Evolutionary conservation across 2,888 invertebrate species (phyloP).

Genomic region (Drosophila anomelani): DNA sequence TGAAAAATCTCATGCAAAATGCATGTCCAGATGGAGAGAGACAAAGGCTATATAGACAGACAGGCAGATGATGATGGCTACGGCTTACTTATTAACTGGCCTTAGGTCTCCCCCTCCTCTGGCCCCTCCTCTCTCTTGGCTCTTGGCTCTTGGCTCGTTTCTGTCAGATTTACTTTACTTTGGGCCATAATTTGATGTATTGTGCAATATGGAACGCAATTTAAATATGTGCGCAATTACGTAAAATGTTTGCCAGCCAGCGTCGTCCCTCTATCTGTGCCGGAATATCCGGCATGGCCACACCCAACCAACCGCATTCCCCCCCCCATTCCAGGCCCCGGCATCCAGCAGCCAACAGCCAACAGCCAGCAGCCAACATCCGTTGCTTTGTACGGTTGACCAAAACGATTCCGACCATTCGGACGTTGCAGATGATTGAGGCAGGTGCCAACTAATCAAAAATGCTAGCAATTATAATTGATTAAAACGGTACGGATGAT

Average conservation of each 20-base stretch:
- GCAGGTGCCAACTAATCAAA: conserved; percentile 78
- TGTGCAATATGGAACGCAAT: conserved; percentile 65
- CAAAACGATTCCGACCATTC: conserved; percentile 59
- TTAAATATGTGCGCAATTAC: conserved; percentile 76
- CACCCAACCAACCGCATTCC: conserved; percentile 15
- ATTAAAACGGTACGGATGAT: conserved; percentile 66
- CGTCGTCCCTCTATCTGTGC: conserved; percentile 9
- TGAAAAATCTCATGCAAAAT: conserved; percentile 73
- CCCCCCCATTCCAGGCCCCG: neutral
- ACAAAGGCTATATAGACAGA: neutral
- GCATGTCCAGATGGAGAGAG: conserved; percentile 37
- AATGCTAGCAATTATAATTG: conserved; percentile 78
- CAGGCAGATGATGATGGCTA: conserved; percentile 9
- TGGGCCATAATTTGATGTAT: conserved; percentile 73
- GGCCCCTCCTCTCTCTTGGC: neutral
- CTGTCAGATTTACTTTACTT: conserved; percentile 55
- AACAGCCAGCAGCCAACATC: conserved; percentile 5
- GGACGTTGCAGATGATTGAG: conserved; percentile 46
- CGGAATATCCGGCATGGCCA: conserved; percentile 21
- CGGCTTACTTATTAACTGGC: conserved; percentile 50
- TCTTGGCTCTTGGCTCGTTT: neutral
- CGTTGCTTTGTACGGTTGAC: conserved; percentile 45
- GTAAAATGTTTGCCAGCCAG: conserved; percentile 68
- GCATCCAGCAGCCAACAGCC: neutral
- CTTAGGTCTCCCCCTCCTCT: conserved; percentile 14